Evolutionary conservation across 2,797 vertebrate genomes (phyloP), one percentile per base, ranked within the genome.

Genomic region (Jordanella pulchra): DNA sequence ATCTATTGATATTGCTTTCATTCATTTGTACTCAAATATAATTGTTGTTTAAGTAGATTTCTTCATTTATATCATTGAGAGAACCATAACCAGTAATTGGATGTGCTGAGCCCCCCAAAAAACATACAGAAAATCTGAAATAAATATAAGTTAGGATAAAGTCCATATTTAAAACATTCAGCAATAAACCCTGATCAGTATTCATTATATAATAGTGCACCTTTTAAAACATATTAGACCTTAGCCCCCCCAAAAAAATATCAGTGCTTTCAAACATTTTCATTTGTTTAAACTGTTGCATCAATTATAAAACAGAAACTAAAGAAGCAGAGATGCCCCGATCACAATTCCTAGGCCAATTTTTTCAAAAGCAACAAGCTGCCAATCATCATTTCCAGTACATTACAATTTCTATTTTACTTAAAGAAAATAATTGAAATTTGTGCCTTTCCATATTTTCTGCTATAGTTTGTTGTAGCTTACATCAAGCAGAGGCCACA

Each of bases 231-330:
- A 69, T 45, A 75, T 66, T n/a, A 28, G 9, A 71, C 30, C 32
- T 30, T 10, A 18, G n/a, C n/a, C n/a, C n/a, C 63, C 65, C 42
- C n/a, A 79, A 64, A 71, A 67, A 66, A 72, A 81, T 78, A 82
- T 88, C 84, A 89, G 88, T 86, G 86, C 89, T 53, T 83, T 79
- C 45, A 76, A 71, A 44, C 25, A 47, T 71, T 65, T 56, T 66
- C 58, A 27, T 14, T 54, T 67, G 7, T 60, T 68, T 74, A 76
- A 61, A 79, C 58, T 67, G 63, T 25, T 17, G 80, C 28, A 75
- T 79, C 51, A 75, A 55, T 69, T 63, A 54, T 79, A 71, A 75
- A 51, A 25, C 2, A 0, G 30, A 45, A 74, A 13, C 47, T 72
- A 60, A 65, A n/a, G n/a, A 35, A 51, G 60, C 17, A 15, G 47